Conservation (phyloP, 2,888 invertebrate species). For the Archaeoteleia sp. region DNA sequence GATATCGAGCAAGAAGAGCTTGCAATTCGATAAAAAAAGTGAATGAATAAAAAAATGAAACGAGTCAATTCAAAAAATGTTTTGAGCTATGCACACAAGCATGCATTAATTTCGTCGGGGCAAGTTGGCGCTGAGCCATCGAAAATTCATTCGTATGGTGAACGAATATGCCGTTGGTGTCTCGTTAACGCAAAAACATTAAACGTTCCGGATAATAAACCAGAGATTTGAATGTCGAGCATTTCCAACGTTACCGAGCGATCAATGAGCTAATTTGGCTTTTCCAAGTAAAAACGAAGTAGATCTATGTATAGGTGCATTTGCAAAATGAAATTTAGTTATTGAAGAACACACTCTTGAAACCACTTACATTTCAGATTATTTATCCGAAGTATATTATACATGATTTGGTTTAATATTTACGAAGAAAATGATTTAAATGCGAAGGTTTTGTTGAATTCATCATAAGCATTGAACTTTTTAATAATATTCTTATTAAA, state of each 20-base stretch:
- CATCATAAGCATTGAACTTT: too few species aligned
- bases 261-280: constrained; percentile 67
- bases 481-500: too few species aligned
- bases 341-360: constrained; percentile 37
- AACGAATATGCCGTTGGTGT: constrained; percentile 56
- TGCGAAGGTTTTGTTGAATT: too few species aligned
- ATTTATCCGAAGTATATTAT: constrained; percentile 33
- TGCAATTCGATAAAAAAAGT: constrained; percentile 40
- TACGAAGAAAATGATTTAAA: too few species aligned
- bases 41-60: constrained; percentile 43
- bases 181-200: constrained; percentile 62
- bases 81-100: constrained; percentile 57
- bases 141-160: constrained; percentile 64
- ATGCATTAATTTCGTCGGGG: constrained; percentile 68
- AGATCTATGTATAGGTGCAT: constrained; percentile 28
- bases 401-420: too few species aligned
- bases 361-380: constrained; percentile 40
- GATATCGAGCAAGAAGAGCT: constrained; percentile 12
- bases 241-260: constrained; percentile 66
- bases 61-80: constrained; percentile 48
- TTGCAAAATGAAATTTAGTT: constrained; percentile 44
- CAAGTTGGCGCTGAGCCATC: constrained; percentile 70
- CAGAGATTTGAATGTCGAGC: constrained; percentile 67
- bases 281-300: constrained; percentile 44
- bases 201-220: constrained; percentile 73